These are phyloP conservation scores for Andricus curvator DNA, from an alignment of 2,888 invertebrate species.

Conservation along the genomic window DNA sequence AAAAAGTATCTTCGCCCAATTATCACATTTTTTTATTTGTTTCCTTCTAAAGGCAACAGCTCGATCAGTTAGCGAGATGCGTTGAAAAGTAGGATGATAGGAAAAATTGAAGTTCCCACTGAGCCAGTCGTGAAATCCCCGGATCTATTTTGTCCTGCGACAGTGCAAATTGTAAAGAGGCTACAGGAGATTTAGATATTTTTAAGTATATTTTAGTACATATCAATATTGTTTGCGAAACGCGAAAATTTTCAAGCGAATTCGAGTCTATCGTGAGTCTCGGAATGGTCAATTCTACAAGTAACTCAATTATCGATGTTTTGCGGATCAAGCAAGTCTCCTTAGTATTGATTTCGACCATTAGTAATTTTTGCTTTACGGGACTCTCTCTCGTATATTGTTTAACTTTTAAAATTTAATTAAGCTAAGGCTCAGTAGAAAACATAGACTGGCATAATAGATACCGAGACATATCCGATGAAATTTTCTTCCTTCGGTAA, in stretches of 20 bases:
- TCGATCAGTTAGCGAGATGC: background rate
- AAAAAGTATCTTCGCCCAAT: too few relatives aligned
- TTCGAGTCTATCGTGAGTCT: background rate
- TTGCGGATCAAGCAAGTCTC: conserved; percentile 7
- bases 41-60: background rate
- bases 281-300: conserved; percentile 24
- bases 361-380: background rate
- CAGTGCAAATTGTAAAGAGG: conserved; percentile 31
- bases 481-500: conserved; percentile 4
- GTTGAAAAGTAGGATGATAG: background rate
- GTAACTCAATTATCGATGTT: conserved; percentile 29
- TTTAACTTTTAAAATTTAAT: conserved; percentile 5
- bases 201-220: conserved; percentile 9
- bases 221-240: conserved; percentile 27
- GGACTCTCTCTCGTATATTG: conserved; percentile 7
- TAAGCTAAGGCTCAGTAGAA: conserved; percentile 16
- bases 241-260: background rate
- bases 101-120: background rate
- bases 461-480: conserved; percentile 31
- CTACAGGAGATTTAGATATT: conserved; percentile 19
- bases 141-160: background rate
- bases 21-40: background rate
- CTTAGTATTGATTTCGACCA: background rate
- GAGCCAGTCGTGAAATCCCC: background rate
- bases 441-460: conserved; percentile 24